Evolutionary conservation across 2,797 vertebrate species (phyloP).

Genomic region (Crax fasciolata): DNA sequence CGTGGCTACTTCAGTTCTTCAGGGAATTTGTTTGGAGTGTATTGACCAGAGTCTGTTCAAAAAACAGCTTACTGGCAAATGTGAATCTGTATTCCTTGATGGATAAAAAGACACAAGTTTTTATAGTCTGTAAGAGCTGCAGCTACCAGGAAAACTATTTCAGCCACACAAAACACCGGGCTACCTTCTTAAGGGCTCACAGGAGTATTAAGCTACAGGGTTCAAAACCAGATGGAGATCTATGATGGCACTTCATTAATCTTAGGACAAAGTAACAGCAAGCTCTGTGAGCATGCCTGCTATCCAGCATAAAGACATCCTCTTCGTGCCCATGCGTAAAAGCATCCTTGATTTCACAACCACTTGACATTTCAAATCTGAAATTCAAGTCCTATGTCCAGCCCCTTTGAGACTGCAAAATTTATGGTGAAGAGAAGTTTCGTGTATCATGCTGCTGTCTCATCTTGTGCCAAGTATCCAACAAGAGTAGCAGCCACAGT

Average conservation of each 20-base stretch:
- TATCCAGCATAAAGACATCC: not conserved
- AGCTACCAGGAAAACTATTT: constrained; percentile 16
- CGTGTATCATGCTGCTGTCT: not conserved
- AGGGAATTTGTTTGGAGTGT: not conserved
- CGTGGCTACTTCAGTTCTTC: not conserved
- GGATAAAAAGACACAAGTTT: constrained; percentile 2
- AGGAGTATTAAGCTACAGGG: not conserved
- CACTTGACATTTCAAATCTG: not conserved
- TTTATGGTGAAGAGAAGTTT: not conserved
- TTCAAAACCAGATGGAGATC: constrained; percentile 4
- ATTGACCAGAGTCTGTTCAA: not conserved
- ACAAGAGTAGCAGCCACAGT: not conserved
- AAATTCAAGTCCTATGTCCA: not conserved
- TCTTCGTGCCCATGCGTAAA: not conserved
- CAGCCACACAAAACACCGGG: not conserved
- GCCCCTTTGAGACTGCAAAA: not conserved
- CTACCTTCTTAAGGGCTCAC: not conserved
- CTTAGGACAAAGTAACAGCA: constrained; percentile 24
- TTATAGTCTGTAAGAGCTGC: not conserved
- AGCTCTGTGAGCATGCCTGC: not conserved
- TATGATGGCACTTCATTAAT: not conserved
- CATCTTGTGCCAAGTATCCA: not conserved
- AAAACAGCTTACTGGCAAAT: not conserved
- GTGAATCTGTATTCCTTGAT: not conserved
- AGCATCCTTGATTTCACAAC: not conserved